These are phyloP conservation scores for Pomatostomus ruficeps DNA, from an alignment of 2,113 vertebrate genomes.

Conservation along the genomic window DNA sequence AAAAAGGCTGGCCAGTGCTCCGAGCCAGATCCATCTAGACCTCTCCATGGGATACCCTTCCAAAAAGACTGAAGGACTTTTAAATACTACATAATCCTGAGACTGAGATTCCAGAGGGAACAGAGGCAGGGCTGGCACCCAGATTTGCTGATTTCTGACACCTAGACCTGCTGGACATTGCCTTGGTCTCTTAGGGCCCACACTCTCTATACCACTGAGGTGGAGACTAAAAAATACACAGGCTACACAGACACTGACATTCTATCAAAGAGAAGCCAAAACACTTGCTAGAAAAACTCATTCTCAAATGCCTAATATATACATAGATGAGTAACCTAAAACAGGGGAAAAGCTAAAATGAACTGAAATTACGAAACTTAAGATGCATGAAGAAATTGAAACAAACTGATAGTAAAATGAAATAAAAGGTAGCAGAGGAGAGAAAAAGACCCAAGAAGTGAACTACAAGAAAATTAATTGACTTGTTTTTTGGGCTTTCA, in stretches of 20 bases:
- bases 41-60: background rate
- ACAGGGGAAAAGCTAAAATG: background rate
- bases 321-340: background rate
- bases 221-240: background rate
- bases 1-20: background rate
- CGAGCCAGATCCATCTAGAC: background rate
- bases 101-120: background rate
- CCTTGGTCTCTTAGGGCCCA: background rate
- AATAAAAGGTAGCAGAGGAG: background rate
- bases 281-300: background rate
- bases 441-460: background rate
- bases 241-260: background rate
- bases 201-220: background rate
- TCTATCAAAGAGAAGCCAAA: background rate
- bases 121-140: background rate
- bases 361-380: conserved; percentile 21
- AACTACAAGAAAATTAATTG: background rate
- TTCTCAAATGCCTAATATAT: background rate
- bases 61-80: background rate
- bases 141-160: background rate
- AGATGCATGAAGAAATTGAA: conserved; percentile 15
- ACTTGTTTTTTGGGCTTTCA: background rate
- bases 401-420: conserved; percentile 17
- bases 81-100: background rate
- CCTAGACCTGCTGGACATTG: background rate